Conservation (phyloP, 2,888 invertebrate species). For the Lasioglossum malachurum region DNA sequence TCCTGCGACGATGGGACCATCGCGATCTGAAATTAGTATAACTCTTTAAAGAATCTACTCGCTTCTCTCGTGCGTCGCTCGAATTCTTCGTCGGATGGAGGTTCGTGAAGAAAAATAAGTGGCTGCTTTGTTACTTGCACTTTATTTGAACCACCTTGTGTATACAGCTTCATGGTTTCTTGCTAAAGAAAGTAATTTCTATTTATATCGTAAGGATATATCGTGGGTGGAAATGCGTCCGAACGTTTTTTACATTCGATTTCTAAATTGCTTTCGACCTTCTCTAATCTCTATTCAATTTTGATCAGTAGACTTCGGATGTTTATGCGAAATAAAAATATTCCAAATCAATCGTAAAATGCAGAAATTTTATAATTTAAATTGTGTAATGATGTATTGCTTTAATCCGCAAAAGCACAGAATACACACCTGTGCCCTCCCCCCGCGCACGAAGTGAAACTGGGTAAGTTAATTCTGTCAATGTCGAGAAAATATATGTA, state of each 20-base stretch:
- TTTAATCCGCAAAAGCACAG: too few species aligned
- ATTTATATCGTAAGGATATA: neutral
- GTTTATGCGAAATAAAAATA: neutral
- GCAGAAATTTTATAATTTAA: too few species aligned
- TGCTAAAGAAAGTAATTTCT: neutral
- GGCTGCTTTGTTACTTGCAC: neutral
- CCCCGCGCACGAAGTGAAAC: too few species aligned
- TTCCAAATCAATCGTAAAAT: too few species aligned
- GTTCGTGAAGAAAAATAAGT: neutral
- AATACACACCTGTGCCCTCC: too few species aligned
- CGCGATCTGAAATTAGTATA: conserved; percentile 35
- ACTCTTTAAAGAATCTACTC: neutral
- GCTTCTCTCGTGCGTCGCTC: neutral
- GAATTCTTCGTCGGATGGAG: neutral
- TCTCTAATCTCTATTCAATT: neutral
- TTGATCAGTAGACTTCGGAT: neutral
- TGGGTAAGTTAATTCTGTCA: too few species aligned
- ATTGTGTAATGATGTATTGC: too few species aligned
- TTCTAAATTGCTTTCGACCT: neutral
- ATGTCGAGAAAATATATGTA: too few species aligned
- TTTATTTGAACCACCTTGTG: neutral
- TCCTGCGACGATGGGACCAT: conserved; percentile 9
- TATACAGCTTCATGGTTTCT: neutral
- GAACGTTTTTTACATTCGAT: neutral
- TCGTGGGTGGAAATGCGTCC: neutral